Conservation (phyloP, 2,113 vertebrate genomes). For the Forbesichthys agassizii region DNA sequence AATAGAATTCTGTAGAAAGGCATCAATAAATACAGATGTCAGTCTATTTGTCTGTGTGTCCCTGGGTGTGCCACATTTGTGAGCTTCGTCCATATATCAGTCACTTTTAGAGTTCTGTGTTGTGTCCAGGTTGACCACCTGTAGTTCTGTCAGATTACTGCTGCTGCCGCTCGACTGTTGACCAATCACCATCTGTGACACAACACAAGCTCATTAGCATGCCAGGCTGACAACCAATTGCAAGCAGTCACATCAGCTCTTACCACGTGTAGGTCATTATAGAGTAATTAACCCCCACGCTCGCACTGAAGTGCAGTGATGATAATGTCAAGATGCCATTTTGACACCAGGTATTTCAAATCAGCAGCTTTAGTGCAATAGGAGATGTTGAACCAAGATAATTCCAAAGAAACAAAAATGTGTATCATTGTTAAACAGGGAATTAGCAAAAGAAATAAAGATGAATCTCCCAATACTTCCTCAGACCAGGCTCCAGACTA, state of each 20-base stretch:
- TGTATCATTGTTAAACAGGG: too few relatives aligned
- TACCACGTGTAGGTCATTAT: too few relatives aligned
- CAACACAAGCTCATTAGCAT: slow-evolving; percentile 25
- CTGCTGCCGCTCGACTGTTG: slow-evolving; percentile 91
- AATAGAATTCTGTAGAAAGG: slow-evolving; percentile 81
- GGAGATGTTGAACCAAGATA: too few relatives aligned
- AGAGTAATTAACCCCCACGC: too few relatives aligned
- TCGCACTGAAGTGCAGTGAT: too few relatives aligned
- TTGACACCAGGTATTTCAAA: too few relatives aligned
- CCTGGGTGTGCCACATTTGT: slow-evolving; percentile 43
- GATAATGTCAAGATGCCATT: too few relatives aligned
- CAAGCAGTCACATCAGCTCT: slow-evolving; percentile 20
- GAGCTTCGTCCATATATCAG: slow-evolving; percentile 74
- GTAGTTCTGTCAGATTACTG: slow-evolving; percentile 96
- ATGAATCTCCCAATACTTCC: too few relatives aligned
- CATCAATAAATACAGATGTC: slow-evolving; percentile 95
- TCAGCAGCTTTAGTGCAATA: too few relatives aligned
- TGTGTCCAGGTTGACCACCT: slow-evolving; percentile 92
- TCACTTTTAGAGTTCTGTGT: slow-evolving; percentile 88
- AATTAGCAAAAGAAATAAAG: too few relatives aligned
- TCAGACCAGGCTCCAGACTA: too few relatives aligned
- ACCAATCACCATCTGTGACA: slow-evolving; percentile 96
- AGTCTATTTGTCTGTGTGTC: slow-evolving; percentile 71
- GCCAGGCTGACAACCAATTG: slow-evolving; percentile 17
- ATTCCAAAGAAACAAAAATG: too few relatives aligned